These are phyloP conservation scores for Onychomys leucogaster DNA, from an alignment of 2,797 vertebrate genomes.

Conservation along the genomic window DNA sequence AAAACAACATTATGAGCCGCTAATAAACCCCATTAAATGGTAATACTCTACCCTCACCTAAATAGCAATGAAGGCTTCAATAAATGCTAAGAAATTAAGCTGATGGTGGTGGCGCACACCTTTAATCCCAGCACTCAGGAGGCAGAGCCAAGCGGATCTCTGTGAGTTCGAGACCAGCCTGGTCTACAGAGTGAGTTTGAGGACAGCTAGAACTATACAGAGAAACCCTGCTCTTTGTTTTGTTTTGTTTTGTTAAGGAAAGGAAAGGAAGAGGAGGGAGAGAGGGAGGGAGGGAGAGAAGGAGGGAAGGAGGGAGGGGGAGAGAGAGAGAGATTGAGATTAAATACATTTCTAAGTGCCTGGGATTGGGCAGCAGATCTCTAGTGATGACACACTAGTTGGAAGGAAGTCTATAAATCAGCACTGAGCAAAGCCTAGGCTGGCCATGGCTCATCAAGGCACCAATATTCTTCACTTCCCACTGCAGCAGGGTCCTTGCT, in stretches of 20 bases:
- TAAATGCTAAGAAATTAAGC: conserved; percentile 48
- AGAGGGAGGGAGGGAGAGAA: too few relatives aligned
- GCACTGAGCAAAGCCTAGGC: not conserved
- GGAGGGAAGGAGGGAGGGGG: too few relatives aligned
- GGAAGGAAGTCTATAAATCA: not conserved
- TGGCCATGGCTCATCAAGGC: not conserved
- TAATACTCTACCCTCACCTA: conserved; percentile 31
- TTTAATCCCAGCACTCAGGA: not conserved
- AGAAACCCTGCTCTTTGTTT: not conserved
- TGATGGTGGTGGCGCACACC: not conserved
- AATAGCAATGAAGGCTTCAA: conserved; percentile 61
- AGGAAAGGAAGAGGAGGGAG: too few relatives aligned
- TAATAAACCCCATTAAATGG: conserved; percentile 61
- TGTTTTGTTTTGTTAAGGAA: not conserved
- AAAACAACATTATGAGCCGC: not conserved
- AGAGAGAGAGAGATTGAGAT: not conserved
- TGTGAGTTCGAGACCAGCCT: not conserved
- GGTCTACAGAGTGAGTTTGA: not conserved
- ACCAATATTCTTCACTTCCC: not conserved
- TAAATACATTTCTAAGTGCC: conserved; percentile 19
- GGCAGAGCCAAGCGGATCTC: not conserved
- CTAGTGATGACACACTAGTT: not conserved
- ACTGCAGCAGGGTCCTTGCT: not conserved
- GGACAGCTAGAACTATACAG: not conserved
- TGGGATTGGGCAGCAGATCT: not conserved